Base-by-base conservation (phyloP, 1,140 invertebrate species). In the Chlorops oryzae region DNA sequence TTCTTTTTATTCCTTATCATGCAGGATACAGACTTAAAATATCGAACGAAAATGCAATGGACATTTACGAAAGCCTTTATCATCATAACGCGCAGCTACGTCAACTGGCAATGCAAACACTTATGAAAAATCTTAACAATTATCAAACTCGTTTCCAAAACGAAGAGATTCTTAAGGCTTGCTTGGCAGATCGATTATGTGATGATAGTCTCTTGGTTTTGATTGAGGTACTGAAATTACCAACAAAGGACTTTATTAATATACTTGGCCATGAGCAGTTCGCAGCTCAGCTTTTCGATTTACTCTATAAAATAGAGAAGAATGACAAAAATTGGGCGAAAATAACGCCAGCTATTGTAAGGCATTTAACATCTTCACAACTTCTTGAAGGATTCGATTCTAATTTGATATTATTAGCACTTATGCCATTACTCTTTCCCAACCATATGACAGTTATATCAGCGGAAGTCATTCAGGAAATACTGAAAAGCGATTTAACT, bases 61-160 rank as follows among this genome's bases (percentile, higher is more conserved):
- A 79, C 15, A 73, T 85, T 0, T 82, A 87, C 50, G 77, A 84
- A 59, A 82, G 82, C 41, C 63, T 88, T 2, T 82, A 83, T 57
- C 82, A 87, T 61, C 69, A 78, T 5, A 82, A 77, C 61, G 56
- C 81, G 0, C 68, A 79, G 44, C 74, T 83, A 39, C 72, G 87
- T 54, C 68, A 80, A 2, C 65, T 78, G 52, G 85, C 83, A 0
- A 73, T 88, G 0, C 75, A 78, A 55, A 77, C 76, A 55, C 73
- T 84, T 37, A 54, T 74, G 3, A 27, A 56, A 35, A 78, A 61
- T 32, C 60, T 82, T 1, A 76, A 74, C 52, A 61, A 72, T 22
- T 65, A 50, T 13, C 59, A 59, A 24, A 52, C 51, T 2, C 55
- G 57, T 0, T 54, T 62, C 38, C 63, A 63, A 42, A 76, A 81